Base-by-base conservation (phyloP, 2,797 vertebrate genomes). In the Helostoma temminkii region DNA sequence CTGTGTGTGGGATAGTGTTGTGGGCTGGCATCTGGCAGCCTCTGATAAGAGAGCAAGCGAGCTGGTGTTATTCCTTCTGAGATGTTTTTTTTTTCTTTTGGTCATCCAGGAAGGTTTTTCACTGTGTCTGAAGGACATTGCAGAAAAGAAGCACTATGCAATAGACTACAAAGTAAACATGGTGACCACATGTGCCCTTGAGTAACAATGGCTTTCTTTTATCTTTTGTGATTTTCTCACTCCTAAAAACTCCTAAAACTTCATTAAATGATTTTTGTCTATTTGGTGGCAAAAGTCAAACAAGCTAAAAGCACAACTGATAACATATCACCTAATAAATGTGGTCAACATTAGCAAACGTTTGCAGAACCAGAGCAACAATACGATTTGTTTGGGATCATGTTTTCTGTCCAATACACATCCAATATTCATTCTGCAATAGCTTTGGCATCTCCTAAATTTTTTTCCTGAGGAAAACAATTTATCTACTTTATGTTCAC, bases 11-110 rank as follows among this genome's bases (percentile, higher is more conserved):
- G 88, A 86, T 89, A 84, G 83, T 82, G 84, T 87, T 88, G 85
- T 91, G 81, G 90, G 93, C 75, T 83, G 89, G 88, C 86, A 91
- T 92, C 92, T 94, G 93, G 88, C 90, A 91, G 88, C 71, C 81
- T 90, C 83, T 83, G 91, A 94, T 94, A 93, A 94, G 91, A 90
- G 83, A 88, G 72, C 56, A 11, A 83, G 66, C 66, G 80, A 89
- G 84, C 78, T 63, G 56, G 61, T 81, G 78, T 86, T 88, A 68
- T 81, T 91, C 80, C 82, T 87, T 80, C 64, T 62, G 67, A 84
- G 74, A 82, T 83, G 66, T 75, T 74, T 82, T 78, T 67, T 52
- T 62, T 52, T 41, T 54, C 69, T 25, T 43, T 28, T 50, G 52
- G 48, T 46, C 15, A 9, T 60, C 61, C 37, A 36, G 73, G 26